Base-by-base conservation (phyloP, 1,140 invertebrate species). In the Zelostemma sp. region DNA sequence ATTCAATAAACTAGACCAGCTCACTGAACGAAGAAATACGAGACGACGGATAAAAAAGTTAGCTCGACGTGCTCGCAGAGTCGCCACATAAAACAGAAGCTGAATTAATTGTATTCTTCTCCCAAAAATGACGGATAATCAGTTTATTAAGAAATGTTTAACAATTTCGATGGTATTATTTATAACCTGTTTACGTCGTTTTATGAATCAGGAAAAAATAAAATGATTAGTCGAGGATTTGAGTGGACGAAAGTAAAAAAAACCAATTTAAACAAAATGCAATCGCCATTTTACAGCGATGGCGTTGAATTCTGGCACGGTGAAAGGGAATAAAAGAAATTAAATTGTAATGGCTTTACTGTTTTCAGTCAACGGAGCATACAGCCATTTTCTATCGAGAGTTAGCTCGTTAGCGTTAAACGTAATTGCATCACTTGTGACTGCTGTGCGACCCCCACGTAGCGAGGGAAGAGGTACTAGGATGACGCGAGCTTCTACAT, bases 361-460 rank as follows among this genome's bases (percentile, higher is more conserved):
- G 80, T 83, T 85, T 80, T 76, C 77, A 83, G 72, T 64, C 76
- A 83, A 75, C 76, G 75, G 76, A 80, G 82, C 83, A 84, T 84
- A 84, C 79, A 82, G 80, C 83, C 81, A 85, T 84, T 85, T 84
- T 84, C 81, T 83, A 83, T 78, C 72, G 72, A 79, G 77, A 85
- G 82, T 84, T 84, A 80, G 82, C 82, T 85, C 82, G 82, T 85
- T 85, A 85, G 63, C 73, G 79, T 80, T 80, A 75, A 81, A 77
- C 65, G 78, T 83, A 85, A 85, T 85, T 84, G 75, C 82, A 79
- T 85, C 76, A 84, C 82, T 82, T 78, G 75, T 77, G 79, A 82
- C 75, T 75, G 75, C 72, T 68, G 68, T 71, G 55, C 60, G 54
- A 65, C 65, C 75, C 74, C 64, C 56, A 74, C 66, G 60, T 72